Evolutionary conservation across 2,113 vertebrate species (phyloP).

Genomic region (Anarhynchus alexandrinus): DNA sequence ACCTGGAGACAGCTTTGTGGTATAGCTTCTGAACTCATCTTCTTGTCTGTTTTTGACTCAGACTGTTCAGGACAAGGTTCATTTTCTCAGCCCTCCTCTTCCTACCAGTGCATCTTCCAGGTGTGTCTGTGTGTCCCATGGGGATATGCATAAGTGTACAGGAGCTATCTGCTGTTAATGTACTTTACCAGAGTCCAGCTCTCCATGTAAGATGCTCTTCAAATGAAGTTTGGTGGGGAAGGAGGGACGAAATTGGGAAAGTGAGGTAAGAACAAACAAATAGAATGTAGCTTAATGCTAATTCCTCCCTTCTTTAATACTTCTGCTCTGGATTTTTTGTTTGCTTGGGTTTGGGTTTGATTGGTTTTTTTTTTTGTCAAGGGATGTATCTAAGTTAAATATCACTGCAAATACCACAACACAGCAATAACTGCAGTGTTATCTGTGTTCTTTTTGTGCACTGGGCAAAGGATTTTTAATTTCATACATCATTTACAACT

Average conservation of each 20-base stretch:
- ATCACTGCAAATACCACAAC: background rate
- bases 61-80: fast-evolving
- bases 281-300: background rate
- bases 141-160: background rate
- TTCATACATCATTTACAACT: slow-evolving; percentile 42
- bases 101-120: background rate
- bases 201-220: background rate
- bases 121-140: background rate
- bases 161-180: background rate
- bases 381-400: background rate
- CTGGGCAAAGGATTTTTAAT: slow-evolving; percentile 19
- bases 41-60: background rate
- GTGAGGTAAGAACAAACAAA: background rate
- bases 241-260: background rate
- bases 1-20: background rate
- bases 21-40: background rate
- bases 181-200: background rate
- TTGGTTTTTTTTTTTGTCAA: background rate
- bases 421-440: background rate
- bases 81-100: background rate
- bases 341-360: background rate
- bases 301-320: background rate
- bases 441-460: background rate
- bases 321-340: background rate
- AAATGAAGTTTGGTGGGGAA: background rate